These are phyloP conservation scores for Portevinia maculata DNA, from an alignment of 2,888 invertebrate species.

Conservation along the genomic window DNA sequence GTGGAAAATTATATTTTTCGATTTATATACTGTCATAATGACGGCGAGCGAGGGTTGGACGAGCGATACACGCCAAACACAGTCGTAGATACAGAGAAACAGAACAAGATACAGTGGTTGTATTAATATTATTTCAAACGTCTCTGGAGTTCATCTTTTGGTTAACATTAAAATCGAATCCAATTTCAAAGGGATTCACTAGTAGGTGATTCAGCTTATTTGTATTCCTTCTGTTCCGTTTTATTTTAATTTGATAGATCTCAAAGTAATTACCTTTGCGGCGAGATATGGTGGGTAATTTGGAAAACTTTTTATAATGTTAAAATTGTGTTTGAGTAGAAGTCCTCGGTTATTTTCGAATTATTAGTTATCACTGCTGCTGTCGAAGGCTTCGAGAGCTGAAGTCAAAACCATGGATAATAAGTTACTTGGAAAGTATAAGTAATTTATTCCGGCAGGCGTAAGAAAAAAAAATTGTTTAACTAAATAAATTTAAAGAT, in stretches of 20 bases:
- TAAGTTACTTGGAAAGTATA: too few species aligned
- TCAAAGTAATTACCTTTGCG: constrained; percentile 51
- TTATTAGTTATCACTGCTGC: too few species aligned
- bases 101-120: constrained; percentile 29
- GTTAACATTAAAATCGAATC: constrained; percentile 69
- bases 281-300: constrained; percentile 7
- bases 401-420: too few species aligned
- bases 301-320: too few species aligned
- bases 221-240: constrained; percentile 32
- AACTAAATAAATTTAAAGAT: too few species aligned
- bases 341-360: too few species aligned
- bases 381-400: too few species aligned
- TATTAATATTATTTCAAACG: constrained; percentile 63
- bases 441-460: too few species aligned
- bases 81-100: neutral
- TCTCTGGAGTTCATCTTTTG: constrained; percentile 57
- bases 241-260: constrained; percentile 50
- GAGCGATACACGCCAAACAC: constrained; percentile 9
- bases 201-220: constrained; percentile 51
- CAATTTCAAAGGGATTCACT: constrained; percentile 64
- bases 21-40: constrained; percentile 74
- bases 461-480: too few species aligned
- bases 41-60: constrained; percentile 58
- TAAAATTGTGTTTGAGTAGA: too few species aligned
- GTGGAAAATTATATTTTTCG: constrained; percentile 75